A percentile compares a stretch with the other conserved stretches of the same genome.
phyloP scores from a whole-genome alignment of 2,113 vertebrate species.

The Lasiurus cinereus region DNA sequence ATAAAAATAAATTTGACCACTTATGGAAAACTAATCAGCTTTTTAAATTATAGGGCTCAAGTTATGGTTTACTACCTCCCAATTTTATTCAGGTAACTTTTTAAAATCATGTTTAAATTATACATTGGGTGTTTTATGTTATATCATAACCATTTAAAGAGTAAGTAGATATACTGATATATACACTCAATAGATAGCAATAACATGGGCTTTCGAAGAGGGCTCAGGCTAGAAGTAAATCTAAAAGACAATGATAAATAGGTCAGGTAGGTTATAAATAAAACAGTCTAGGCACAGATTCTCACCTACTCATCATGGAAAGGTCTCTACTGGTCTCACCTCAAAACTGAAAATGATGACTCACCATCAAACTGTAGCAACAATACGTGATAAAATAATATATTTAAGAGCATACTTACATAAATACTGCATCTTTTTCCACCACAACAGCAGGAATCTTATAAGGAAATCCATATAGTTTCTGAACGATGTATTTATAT shows the following conservation, averaged over 20 bases:
- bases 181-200: not conserved
- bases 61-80: not conserved
- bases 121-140: not conserved
- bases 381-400: not conserved
- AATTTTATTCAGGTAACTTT: conserved; percentile 43
- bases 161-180: not conserved
- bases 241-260: not conserved
- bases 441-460: conserved; percentile 95
- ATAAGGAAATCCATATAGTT: conserved; percentile 98
- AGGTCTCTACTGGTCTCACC: not conserved
- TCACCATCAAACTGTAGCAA: not conserved
- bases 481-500: conserved; percentile 99
- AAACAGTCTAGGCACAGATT: not conserved
- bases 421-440: conserved; percentile 98
- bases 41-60: not conserved
- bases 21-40: conserved; percentile 15
- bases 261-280: not conserved
- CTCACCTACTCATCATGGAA: not conserved
- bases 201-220: not conserved
- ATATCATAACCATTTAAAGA: conserved; percentile 27
- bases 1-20: conserved; percentile 29
- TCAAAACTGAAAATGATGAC: not conserved
- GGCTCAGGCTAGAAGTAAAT: not conserved
- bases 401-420: conserved; percentile 89
- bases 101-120: not conserved